Conservation (phyloP, 2,113 vertebrate species). For the Hemiscyllium ocellatum region DNA sequence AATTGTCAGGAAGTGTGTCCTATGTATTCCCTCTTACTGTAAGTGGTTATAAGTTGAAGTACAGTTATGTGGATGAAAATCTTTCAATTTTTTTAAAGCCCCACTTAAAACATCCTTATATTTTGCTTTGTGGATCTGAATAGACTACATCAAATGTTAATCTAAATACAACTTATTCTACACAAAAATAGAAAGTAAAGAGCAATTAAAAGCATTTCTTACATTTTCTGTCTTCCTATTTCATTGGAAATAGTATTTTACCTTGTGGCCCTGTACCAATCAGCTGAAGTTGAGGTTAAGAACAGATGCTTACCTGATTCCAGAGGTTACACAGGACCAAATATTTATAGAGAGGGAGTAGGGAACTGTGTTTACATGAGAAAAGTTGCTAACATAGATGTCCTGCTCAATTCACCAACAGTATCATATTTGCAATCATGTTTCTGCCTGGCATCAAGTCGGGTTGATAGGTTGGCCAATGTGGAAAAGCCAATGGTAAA, state of each 20-base stretch:
- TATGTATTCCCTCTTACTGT: background rate
- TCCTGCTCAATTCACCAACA: background rate
- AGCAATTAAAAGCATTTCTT: background rate
- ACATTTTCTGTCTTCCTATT: background rate
- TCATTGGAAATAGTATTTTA: background rate
- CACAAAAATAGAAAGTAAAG: background rate
- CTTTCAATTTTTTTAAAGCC: background rate
- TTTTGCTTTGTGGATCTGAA: background rate
- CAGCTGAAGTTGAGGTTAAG: background rate
- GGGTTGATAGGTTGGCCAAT: background rate
- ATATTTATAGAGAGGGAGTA: background rate
- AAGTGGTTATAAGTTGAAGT: background rate
- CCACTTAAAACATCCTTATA: background rate
- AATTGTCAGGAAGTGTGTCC: background rate
- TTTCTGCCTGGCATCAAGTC: background rate
- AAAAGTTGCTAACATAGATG: background rate
- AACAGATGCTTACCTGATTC: background rate
- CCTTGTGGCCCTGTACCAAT: background rate
- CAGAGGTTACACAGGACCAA: background rate
- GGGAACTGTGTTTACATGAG: background rate
- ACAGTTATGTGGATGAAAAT: background rate
- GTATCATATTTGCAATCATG: background rate
- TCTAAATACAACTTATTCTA: background rate
- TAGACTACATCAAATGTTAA: background rate
- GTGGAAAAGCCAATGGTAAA: background rate